These are phyloP conservation scores for Macroglossus sobrinus DNA, from an alignment of 2,113 vertebrate genomes.

Conservation along the genomic window DNA sequence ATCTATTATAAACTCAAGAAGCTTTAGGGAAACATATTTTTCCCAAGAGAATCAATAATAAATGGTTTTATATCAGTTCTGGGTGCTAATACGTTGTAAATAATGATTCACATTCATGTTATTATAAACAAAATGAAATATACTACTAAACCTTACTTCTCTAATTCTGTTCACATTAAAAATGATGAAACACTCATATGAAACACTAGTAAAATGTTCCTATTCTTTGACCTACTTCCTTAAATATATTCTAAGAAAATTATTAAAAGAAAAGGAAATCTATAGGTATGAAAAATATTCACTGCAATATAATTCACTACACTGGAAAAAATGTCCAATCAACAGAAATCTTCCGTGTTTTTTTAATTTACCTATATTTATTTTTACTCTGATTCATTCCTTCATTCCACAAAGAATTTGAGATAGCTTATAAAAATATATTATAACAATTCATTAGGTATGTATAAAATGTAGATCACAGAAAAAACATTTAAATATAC, in stretches of 20 bases:
- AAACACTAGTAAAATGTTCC: not conserved
- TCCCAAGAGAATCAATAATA: not conserved
- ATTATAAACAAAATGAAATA: constrained; percentile 20
- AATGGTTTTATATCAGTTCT: not conserved
- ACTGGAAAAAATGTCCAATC: constrained; percentile 29
- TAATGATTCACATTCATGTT: not conserved
- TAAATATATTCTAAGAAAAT: constrained; percentile 49
- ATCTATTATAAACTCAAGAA: not conserved
- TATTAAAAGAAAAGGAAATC: not conserved
- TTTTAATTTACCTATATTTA: not conserved
- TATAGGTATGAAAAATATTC: not conserved
- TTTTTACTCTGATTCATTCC: not conserved
- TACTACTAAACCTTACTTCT: constrained; percentile 1
- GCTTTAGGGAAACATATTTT: not conserved
- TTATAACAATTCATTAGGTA: not conserved
- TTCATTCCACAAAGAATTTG: constrained; percentile 20
- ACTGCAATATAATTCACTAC: not conserved
- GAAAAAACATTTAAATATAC: constrained; percentile 27
- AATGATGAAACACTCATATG: not conserved
- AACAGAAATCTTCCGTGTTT: not conserved
- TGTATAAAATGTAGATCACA: not conserved
- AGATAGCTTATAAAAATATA: not conserved
- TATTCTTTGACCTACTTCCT: constrained; percentile 30
- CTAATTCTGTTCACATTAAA: constrained; percentile 10
- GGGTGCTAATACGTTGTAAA: not conserved